Evolutionary conservation across 1,140 invertebrate species (phyloP), one percentile per base, ranked within the genome.

Genomic region (Limonius californicus): DNA sequence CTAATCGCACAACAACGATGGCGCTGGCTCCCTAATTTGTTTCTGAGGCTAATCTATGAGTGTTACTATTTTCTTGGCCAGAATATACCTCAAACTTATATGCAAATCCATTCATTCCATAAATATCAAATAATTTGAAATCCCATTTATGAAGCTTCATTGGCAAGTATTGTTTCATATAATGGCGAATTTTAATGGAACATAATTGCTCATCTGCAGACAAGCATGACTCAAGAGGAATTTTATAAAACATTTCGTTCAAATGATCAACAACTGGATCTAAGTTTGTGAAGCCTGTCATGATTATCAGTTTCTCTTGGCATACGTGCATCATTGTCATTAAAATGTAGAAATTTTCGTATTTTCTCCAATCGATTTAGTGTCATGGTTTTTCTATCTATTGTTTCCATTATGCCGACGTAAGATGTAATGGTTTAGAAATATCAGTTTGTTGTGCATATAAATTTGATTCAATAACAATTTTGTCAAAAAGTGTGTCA

Each of bases 61-160:
- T 11, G 3, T 6, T 35, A 23, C 14, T 14, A 16, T 59, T 47
- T 47, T 59, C 57, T 47, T 43, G 18, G 8, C 39, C 64, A 23
- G 57, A 47, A 61, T 68, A 66, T 19, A 66, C 54, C 45, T 68
- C 59, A 50, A 67, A 64, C 14, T 59, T 55, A 62, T 67, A 65
- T 6, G 63, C 59, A 61, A 54, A 68, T 32, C 65, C 62, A 0
- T 56, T 60, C 32, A 64, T 27, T 3, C 61, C 61, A 12, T 45
- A 53, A 15, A 64, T 21, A 11, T 67, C 60, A 61, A 63, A 64
- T n/a, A 77, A 65, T 65, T 77, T 79, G 14, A 76, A 73, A 12
- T 74, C 75, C 66, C 73, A 73, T 63, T 77, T 79, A 53, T 75
- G 68, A n/a, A 77, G 74, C 57, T 79, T 78, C 35, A 66, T 68